phyloP scores from a whole-genome alignment of 2,797 vertebrate species.

The Setipinna tenuifilis region DNA sequence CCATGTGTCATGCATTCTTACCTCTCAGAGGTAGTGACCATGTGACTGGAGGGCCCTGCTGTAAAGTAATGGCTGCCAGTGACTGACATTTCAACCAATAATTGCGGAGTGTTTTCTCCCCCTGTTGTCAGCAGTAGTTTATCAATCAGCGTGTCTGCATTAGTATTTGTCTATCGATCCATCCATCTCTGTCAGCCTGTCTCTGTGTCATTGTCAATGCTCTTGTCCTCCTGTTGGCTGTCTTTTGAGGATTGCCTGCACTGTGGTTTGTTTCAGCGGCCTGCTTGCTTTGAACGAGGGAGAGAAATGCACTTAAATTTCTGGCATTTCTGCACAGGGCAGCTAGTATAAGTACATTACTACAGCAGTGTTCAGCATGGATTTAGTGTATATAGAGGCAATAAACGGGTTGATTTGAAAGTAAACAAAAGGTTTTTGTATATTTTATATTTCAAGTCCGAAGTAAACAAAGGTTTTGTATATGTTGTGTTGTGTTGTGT shows the following conservation, averaged over 20 bases:
- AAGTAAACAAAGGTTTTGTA: background rate
- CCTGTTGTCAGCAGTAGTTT: constrained; percentile 80
- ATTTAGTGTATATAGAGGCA: background rate
- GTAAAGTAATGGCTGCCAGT: constrained; percentile 72
- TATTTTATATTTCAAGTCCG: background rate
- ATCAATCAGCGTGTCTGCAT: constrained; percentile 82
- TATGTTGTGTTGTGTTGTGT: background rate
- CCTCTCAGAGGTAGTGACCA: constrained; percentile 68
- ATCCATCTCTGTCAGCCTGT: constrained; percentile 64
- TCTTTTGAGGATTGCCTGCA: constrained; percentile 65
- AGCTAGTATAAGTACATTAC: constrained; percentile 26
- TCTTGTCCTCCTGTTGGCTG: constrained; percentile 56
- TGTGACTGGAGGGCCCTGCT: constrained; percentile 70
- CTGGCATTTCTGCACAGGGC: constrained; percentile 37
- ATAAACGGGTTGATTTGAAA: background rate
- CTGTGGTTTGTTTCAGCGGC: constrained; percentile 67
- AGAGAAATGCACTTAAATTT: constrained; percentile 44
- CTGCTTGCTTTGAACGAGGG: constrained; percentile 41
- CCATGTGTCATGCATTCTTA: constrained; percentile 54
- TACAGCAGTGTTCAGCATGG: background rate
- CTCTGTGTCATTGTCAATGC: constrained; percentile 65
- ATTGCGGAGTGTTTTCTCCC: constrained; percentile 74
- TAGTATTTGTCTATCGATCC: constrained; percentile 81
- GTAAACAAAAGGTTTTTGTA: background rate
- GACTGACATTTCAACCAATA: constrained; percentile 84